These are phyloP conservation scores for Aphelinus atriplicis DNA, from an alignment of 1,140 invertebrate genomes.

Conservation along the genomic window DNA sequence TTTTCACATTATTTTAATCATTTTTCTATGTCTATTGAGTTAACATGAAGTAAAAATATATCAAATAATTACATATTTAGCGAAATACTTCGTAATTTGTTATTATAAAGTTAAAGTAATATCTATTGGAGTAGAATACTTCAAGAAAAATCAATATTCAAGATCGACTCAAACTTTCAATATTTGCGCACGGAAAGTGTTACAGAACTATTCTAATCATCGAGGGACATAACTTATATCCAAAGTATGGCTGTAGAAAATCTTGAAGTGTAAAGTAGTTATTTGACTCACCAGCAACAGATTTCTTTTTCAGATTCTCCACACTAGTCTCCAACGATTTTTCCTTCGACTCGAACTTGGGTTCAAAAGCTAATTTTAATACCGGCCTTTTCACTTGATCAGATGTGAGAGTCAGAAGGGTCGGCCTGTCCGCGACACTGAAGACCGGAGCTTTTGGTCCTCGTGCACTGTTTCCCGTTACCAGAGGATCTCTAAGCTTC, in stretches of 20 bases:
- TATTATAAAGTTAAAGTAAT: too few species aligned
- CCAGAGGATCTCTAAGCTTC: slow-evolving; percentile 62
- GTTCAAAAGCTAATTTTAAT: slow-evolving; percentile 47
- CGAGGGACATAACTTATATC: too few species aligned
- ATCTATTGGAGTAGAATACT: too few species aligned
- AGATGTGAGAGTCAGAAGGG: slow-evolving; percentile 47
- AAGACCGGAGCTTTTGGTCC: slow-evolving; percentile 36
- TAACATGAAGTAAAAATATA: too few species aligned
- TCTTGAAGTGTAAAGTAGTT: too few species aligned
- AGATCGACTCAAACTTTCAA: too few species aligned
- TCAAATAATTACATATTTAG: too few species aligned
- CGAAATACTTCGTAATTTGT: too few species aligned
- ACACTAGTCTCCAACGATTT: slow-evolving; percentile 10
- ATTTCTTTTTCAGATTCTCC: slow-evolving; percentile 8
- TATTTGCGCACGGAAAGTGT: too few species aligned
- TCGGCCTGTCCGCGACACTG: slow-evolving; percentile 43
- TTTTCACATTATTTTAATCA: slow-evolving; percentile 30
- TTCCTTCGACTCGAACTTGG: slow-evolving; percentile 18
- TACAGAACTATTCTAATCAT: too few species aligned
- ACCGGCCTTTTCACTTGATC: slow-evolving; percentile 50
- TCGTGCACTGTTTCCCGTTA: slow-evolving; percentile 20
- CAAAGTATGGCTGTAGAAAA: too few species aligned
- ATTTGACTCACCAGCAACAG: slow-evolving; percentile 17
- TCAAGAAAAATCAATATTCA: too few species aligned
- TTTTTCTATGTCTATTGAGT: slow-evolving; percentile 30